Evolutionary conservation across 1,140 invertebrate species (phyloP).

Genomic region (Euglossa dilemma): DNA sequence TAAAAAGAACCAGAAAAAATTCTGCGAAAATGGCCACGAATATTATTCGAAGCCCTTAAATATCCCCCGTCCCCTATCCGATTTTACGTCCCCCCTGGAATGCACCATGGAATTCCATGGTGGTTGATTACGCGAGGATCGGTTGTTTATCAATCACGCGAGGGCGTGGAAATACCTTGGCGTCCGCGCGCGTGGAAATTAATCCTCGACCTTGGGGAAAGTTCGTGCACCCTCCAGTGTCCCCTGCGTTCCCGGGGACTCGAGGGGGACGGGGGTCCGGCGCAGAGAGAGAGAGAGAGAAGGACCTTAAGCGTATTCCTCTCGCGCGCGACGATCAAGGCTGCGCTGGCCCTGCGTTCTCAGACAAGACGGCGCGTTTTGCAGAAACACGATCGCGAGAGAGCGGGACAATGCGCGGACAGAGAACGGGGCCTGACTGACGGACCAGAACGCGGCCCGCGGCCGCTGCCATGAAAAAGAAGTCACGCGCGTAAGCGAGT

Average conservation of each 20-base stretch:
- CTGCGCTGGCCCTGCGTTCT: constrained; percentile 5
- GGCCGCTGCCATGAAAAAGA: constrained; percentile 27
- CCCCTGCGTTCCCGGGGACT: neutral
- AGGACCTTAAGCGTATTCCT: constrained; percentile 15
- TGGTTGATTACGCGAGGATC: too few relatives aligned
- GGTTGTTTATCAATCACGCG: too few relatives aligned
- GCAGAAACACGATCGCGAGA: constrained; percentile 9
- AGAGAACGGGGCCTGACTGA: neutral
- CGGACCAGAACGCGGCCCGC: neutral
- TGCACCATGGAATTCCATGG: too few relatives aligned
- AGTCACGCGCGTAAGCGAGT: constrained; percentile 38
- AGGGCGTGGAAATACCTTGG: too few relatives aligned
- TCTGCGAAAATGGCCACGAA: too few relatives aligned
- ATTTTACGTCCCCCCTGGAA: too few relatives aligned
- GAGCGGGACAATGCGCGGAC: neutral
- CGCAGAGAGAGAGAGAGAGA: neutral
- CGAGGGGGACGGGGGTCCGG: neutral
- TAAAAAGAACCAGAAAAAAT: too few relatives aligned
- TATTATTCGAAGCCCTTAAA: too few relatives aligned
- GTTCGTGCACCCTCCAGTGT: neutral
- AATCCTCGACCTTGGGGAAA: neutral
- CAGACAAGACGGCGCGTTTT: constrained; percentile 19
- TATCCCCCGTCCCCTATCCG: too few relatives aligned
- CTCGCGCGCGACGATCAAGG: constrained; percentile 34
- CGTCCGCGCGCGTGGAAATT: too few relatives aligned